Percentiles rank a stretch among this genome's conserved stretches.
Conservation (phyloP, 2,113 vertebrate species). For the crab-eating macaque (Macaca fascicularis) region DNA sequence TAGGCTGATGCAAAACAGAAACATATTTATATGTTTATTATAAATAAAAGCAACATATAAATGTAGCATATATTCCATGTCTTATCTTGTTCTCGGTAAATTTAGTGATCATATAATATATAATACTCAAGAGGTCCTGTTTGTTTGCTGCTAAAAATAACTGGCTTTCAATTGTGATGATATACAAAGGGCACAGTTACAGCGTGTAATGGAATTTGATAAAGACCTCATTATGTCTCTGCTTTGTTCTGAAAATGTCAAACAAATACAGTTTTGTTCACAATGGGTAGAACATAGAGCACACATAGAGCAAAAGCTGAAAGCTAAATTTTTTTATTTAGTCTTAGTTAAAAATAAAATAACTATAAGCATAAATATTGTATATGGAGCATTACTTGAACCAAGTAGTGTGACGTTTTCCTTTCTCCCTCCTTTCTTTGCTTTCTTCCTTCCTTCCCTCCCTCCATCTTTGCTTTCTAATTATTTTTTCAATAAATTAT, state of each 20-base stretch:
- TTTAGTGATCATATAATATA: not conserved
- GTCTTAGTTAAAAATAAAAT: not conserved
- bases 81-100: constrained; percentile 26
- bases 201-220: not conserved
- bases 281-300: not conserved
- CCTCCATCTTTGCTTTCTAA: not conserved
- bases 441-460: not conserved
- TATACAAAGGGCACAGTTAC: not conserved
- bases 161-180: constrained; percentile 7
- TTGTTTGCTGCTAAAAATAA: constrained; percentile 60
- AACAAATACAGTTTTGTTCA: not conserved
- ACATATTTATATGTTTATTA: not conserved
- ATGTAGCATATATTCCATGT: not conserved
- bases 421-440: not conserved
- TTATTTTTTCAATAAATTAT: not conserved
- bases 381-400: not conserved
- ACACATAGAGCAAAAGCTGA: not conserved
- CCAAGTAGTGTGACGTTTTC: not conserved
- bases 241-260: not conserved
- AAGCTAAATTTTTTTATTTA: not conserved
- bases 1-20: constrained; percentile 4
- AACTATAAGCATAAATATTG: not conserved
- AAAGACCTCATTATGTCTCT: not conserved
- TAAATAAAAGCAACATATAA: not conserved
- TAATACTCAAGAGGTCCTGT: not conserved